These are phyloP conservation scores for Schlechtendalia chinensis DNA, from an alignment of 1,140 invertebrate species.

Conservation along the genomic window DNA sequence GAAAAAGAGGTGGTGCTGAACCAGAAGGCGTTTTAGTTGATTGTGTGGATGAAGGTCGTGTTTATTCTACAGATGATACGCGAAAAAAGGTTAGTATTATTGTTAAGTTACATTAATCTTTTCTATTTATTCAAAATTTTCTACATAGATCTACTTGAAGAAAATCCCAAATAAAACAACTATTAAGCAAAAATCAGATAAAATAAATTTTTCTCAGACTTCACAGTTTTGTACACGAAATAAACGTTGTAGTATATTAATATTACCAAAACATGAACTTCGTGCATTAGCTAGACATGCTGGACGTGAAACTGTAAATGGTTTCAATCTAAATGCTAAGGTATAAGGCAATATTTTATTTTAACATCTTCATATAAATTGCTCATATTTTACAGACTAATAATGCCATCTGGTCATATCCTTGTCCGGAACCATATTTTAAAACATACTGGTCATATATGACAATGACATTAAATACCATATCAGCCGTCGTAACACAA, in stretches of 20 bases:
- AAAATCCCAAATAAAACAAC: conserved; percentile 64
- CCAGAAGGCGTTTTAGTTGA: conserved; percentile 37
- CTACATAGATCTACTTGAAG: conserved; percentile 66
- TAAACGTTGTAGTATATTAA: conserved; percentile 73
- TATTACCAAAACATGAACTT: conserved; percentile 78
- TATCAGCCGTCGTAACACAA: conserved; percentile 83
- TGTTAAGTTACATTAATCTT: not conserved
- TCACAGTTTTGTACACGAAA: conserved; percentile 77
- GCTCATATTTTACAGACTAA: conserved; percentile 63
- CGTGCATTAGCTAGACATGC: conserved; percentile 75
- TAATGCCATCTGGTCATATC: conserved; percentile 89
- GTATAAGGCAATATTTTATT: conserved; percentile 47
- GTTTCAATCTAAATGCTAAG: conserved; percentile 86
- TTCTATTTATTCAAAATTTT: conserved; percentile 4
- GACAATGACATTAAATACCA: conserved; percentile 76
- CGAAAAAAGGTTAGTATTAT: conserved; percentile 53
- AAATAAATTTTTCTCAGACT: conserved; percentile 77
- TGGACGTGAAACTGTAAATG: conserved; percentile 70
- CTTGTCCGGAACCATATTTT: conserved; percentile 88
- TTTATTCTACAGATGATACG: conserved; percentile 54
- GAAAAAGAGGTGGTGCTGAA: conserved; percentile 48
- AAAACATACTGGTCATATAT: conserved; percentile 94
- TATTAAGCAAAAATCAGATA: conserved; percentile 67
- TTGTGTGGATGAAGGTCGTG: conserved; percentile 48
- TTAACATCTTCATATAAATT: not conserved